Conservation (phyloP, 2,113 vertebrate genomes). For the Heterocephalus glaber region DNA sequence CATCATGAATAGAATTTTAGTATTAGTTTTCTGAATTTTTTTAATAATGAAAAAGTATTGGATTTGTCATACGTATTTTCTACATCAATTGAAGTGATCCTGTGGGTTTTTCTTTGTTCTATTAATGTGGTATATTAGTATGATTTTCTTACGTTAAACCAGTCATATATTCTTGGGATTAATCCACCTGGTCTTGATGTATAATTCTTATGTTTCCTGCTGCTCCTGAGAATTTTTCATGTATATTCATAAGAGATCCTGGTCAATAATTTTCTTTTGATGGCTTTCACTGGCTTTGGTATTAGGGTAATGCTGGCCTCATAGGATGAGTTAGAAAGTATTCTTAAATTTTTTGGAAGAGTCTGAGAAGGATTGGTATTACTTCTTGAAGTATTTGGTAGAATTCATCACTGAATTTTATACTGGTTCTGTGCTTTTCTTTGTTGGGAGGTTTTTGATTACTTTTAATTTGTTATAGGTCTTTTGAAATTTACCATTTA, state of each 20-base stretch:
- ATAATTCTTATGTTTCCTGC: neutral
- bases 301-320: neutral
- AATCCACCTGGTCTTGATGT: neutral
- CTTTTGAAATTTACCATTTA: slow-evolving; percentile 6
- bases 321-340: neutral
- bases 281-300: neutral
- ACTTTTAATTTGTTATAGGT: neutral
- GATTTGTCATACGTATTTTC: neutral
- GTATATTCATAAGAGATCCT: neutral
- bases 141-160: neutral
- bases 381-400: neutral
- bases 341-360: neutral
- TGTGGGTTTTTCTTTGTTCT: neutral
- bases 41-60: neutral
- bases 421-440: neutral
- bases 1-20: neutral
- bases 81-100: neutral
- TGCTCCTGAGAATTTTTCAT: neutral
- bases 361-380: neutral
- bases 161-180: neutral
- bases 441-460: neutral
- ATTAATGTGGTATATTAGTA: neutral
- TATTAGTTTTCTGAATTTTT: neutral
- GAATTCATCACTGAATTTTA: neutral
- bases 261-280: neutral